Base-by-base conservation (phyloP, 2,113 vertebrate species). In the Saccopteryx bilineata region DNA sequence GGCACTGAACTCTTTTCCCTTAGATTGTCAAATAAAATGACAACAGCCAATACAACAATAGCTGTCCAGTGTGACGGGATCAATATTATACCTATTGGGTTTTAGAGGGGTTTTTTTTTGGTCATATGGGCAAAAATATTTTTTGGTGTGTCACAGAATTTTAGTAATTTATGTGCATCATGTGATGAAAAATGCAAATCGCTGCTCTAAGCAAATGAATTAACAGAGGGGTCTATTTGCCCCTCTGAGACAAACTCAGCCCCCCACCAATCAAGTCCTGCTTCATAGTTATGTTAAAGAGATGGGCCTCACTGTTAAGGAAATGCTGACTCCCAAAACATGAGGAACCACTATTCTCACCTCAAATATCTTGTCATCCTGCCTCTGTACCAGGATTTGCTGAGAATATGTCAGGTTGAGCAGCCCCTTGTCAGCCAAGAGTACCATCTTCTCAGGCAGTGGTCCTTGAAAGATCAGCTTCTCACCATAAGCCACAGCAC, bases 401-500 rank as follows among this genome's bases (percentile, higher is more conserved):
- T 99, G 99, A 90, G 97, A 92, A 52, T 99, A 99, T 4, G 92
- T 98, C 68, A 99, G 28, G 9, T 92, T 98, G 80, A 99, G 61
- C 23, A 98, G 93, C 0, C 4, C 79, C 1, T 5, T 31, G 46
- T 24, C 9, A 18, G 81, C n/a, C 10, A 88, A 63, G 46, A 98
- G 66, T 10, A 89, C 0, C 2, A 99, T 96, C 0, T 9, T 28
- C 1, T 10, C 79, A 0, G 99, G 99, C 78, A 98, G 99, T 0
- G 99, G 99, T 48, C 99, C 99, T 21, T 98, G 98, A 98, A 99
- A 99, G 79, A 93, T 26, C 4, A 99, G 15, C 0, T 97, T 98
- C 86, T 99, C 98, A 54, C 98, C 98, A 0, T 99, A 99, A 0
- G 99, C 99, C 90, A 99, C 97, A 5, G 99, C 99, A 56, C 98